These are phyloP conservation scores for Loris lydekkerianus DNA, from an alignment of 2,797 vertebrate species.

Conservation along the genomic window DNA sequence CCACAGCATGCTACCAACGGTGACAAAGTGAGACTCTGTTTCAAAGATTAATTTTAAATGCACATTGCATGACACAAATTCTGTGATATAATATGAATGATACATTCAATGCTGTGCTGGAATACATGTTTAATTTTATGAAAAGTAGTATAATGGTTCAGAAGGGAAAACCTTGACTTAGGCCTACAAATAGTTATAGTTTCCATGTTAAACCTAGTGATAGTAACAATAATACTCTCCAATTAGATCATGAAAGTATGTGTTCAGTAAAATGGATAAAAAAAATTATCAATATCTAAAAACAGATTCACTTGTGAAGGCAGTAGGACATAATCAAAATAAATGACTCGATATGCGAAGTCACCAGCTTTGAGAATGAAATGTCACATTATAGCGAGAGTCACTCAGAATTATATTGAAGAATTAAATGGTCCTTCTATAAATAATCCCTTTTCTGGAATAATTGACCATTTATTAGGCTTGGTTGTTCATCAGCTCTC, in stretches of 20 bases:
- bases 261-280: not conserved
- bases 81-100: not conserved
- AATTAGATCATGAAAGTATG: not conserved
- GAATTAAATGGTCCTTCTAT: not conserved
- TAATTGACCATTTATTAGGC: not conserved
- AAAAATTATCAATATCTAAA: not conserved
- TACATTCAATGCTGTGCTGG: not conserved
- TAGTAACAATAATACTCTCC: not conserved
- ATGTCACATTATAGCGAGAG: not conserved
- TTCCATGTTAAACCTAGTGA: not conserved
- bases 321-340: not conserved
- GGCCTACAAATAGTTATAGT: not conserved
- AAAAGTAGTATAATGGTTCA: not conserved
- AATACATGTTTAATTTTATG: conserved; percentile 11
- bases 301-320: not conserved
- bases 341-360: not conserved
- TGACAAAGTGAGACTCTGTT: too few species aligned
- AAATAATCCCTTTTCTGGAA: not conserved
- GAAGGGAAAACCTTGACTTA: not conserved
- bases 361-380: not conserved
- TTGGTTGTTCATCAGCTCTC: not conserved
- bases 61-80: not conserved
- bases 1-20: too few species aligned
- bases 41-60: conserved; percentile 8
- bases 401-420: not conserved